These are phyloP conservation scores for Symphodus melops DNA, from an alignment of 2,113 vertebrate genomes.

Conservation along the genomic window DNA sequence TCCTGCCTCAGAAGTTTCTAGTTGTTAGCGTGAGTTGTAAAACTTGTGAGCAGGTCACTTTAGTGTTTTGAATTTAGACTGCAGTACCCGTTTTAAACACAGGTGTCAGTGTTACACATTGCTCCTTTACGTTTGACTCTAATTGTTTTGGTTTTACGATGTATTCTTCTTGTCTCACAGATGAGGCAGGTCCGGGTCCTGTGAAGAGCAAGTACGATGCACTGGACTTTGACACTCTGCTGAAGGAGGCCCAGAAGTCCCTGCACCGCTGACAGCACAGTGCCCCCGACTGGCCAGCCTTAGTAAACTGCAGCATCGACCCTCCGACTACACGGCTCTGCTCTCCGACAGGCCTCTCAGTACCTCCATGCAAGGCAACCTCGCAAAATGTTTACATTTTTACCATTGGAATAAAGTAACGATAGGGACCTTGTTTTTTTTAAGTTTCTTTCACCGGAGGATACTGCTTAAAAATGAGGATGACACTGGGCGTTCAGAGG, in stretches of 20 bases:
- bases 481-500: conserved; percentile 48
- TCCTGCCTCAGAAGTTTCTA: too few relatives aligned
- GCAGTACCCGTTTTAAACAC: too few relatives aligned
- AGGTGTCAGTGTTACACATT: too few relatives aligned
- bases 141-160: too few relatives aligned
- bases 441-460: conserved; percentile 85
- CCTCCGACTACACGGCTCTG: conserved; percentile 47
- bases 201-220: conserved; percentile 98
- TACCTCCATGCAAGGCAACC: conserved; percentile 96
- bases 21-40: too few relatives aligned
- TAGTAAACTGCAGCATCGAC: conserved; percentile 66
- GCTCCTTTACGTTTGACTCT: not conserved
- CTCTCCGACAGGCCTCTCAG: conserved; percentile 76
- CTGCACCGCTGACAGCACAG: conserved; percentile 92
- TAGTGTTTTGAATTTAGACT: too few relatives aligned
- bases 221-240: conserved; percentile 98
- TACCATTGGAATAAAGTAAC: conserved; percentile 88
- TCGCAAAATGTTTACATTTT: conserved; percentile 99
- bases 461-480: conserved; percentile 69
- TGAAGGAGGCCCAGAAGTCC: conserved; percentile 98
- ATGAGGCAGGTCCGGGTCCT: conserved; percentile 89
- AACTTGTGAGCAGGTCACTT: too few relatives aligned
- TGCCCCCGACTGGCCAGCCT: conserved; percentile 65
- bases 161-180: conserved; percentile 46
- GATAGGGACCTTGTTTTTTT: conserved; percentile 71